Evolutionary conservation across 1,140 invertebrate species (phyloP).

Genomic region (Hylaeus volcanicus): DNA sequence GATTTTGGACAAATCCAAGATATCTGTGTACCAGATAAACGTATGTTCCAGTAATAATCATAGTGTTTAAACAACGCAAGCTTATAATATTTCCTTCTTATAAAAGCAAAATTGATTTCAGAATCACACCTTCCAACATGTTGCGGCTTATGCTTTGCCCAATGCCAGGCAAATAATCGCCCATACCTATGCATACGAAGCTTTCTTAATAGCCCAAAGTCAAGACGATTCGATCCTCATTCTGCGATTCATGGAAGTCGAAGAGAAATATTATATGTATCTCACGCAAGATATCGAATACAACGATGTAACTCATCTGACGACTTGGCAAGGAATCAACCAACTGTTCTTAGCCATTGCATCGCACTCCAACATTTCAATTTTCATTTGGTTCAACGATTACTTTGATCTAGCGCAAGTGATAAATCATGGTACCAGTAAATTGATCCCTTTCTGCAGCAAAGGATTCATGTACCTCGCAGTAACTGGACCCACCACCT

Average conservation of each 20-base stretch:
- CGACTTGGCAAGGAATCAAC: conserved; percentile 61
- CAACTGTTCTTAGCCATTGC: conserved; percentile 56
- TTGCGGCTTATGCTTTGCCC: conserved; percentile 9
- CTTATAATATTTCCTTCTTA: neutral
- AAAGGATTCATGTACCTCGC: conserved; percentile 54
- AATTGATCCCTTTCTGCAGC: conserved; percentile 54
- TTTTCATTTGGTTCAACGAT: conserved; percentile 79
- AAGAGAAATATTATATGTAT: neutral
- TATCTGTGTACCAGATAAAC: conserved; percentile 47
- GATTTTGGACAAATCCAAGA: conserved; percentile 36
- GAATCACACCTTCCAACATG: neutral
- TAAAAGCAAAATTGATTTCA: conserved; percentile 25
- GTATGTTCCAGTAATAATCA: conserved; percentile 31
- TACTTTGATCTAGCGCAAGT: conserved; percentile 80
- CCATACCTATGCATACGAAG: conserved; percentile 26
- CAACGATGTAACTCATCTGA: conserved; percentile 20
- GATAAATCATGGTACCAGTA: conserved; percentile 58
- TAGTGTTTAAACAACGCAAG: neutral
- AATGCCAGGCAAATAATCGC: conserved; percentile 51
- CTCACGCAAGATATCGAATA: conserved; percentile 53
- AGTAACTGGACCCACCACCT: conserved; percentile 18
- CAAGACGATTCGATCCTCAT: conserved; percentile 33
- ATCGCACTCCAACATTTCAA: conserved; percentile 30
- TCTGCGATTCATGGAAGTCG: conserved; percentile 23
- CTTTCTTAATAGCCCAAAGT: conserved; percentile 45